Conservation (phyloP, 2,888 invertebrate species). For the Pecten maximus region DNA sequence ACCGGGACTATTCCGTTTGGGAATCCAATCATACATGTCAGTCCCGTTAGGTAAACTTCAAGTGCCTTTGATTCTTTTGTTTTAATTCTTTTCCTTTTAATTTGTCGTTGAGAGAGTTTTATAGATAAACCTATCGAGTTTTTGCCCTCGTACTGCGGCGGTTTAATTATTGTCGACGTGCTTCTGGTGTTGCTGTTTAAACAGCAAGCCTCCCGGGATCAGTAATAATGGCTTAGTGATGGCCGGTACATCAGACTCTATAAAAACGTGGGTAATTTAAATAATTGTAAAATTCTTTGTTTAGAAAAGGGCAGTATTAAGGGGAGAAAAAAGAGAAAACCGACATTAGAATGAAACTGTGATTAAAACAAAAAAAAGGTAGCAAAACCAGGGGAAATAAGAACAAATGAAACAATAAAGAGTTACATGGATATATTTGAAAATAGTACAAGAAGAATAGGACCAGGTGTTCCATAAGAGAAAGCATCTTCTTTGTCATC, state of each 20-base stretch:
- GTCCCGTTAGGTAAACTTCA: slow-evolving; percentile 9
- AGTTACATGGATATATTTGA: too few species aligned
- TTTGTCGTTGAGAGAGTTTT: neutral
- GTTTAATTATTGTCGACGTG: neutral
- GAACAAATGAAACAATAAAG: too few species aligned
- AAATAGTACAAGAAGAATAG: too few species aligned
- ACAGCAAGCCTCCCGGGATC: neutral
- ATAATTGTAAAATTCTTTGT: too few species aligned
- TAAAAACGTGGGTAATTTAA: neutral
- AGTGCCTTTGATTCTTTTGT: neutral
- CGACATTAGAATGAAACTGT: too few species aligned
- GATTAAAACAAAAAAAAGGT: too few species aligned
- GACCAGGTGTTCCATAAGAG: too few species aligned
- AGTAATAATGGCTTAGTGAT: neutral
- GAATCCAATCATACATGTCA: neutral
- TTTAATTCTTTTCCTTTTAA: neutral
- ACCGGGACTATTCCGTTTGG: neutral
- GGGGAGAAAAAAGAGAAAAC: too few species aligned
- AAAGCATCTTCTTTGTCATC: too few species aligned
- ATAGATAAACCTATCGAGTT: neutral
- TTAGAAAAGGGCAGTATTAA: too few species aligned
- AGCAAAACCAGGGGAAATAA: too few species aligned
- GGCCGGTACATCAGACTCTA: neutral
- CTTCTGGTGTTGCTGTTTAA: neutral
- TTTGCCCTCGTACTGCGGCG: neutral